A percentile compares a stretch with the other conserved stretches of the same genome.
These are phyloP conservation scores for Lasius platythorax DNA, from an alignment of 2,888 invertebrate species.

Conservation along the genomic window DNA sequence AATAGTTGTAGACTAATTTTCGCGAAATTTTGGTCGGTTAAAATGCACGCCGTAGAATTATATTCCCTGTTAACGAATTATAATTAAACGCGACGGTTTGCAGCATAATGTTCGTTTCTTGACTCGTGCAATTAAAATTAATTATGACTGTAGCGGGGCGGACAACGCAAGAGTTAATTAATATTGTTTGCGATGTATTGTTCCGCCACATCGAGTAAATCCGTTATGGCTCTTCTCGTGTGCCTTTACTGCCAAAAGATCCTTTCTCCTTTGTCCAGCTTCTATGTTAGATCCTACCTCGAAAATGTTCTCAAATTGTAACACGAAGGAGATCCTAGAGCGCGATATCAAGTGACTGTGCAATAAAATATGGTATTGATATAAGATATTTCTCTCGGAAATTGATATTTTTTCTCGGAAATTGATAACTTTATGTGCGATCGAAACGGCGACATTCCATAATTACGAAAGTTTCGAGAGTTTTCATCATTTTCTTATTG, in stretches of 20 bases:
- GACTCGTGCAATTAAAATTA: constrained; percentile 75
- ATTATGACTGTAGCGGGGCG: constrained; percentile 69
- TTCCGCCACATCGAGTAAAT: constrained; percentile 70
- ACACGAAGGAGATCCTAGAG: not conserved
- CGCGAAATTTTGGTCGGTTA: not conserved
- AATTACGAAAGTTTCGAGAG: constrained; percentile 42
- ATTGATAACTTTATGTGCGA: constrained; percentile 18
- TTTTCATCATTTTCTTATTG: constrained; percentile 19
- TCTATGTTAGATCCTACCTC: constrained; percentile 13
- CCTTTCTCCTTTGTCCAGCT: constrained; percentile 36
- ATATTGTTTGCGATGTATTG: constrained; percentile 72
- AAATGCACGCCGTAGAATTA: constrained; percentile 1
- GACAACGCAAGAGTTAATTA: constrained; percentile 65
- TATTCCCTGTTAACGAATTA: constrained; percentile 51
- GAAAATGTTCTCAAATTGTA: constrained; percentile 41
- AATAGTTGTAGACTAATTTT: not conserved
- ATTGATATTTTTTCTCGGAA: constrained; percentile 8
- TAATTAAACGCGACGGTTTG: constrained; percentile 73
- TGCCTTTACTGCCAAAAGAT: constrained; percentile 39
- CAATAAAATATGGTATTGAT: constrained; percentile 28
- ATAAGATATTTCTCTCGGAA: constrained; percentile 27
- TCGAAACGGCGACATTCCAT: constrained; percentile 15
- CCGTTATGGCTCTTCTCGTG: constrained; percentile 57
- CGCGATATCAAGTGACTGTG: constrained; percentile 4
- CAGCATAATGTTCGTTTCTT: constrained; percentile 69